A percentile compares a stretch with the other conserved stretches of the same genome.
phyloP scores from a whole-genome alignment of 2,797 vertebrate species.

The Nannoperca australis region DNA sequence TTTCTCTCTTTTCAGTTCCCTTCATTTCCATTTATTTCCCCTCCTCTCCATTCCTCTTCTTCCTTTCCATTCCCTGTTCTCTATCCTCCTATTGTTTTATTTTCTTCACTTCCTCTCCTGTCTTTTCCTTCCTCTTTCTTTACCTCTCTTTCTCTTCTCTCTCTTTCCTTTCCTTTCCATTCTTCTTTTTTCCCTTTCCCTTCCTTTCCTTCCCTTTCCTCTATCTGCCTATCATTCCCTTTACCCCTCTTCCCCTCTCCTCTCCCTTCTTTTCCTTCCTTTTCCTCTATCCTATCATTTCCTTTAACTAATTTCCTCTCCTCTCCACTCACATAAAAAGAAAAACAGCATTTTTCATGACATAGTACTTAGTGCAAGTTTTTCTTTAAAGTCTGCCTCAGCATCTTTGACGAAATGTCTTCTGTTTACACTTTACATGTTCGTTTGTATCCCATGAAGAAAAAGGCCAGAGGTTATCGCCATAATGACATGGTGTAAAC shows the following conservation, averaged over 20 bases:
- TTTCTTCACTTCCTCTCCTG: background rate
- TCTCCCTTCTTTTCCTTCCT: background rate
- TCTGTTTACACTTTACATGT: conserved; percentile 50
- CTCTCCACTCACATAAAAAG: background rate
- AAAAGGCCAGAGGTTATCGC: conserved; percentile 59
- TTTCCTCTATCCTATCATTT: background rate
- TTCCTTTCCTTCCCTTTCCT: background rate
- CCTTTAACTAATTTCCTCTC: background rate
- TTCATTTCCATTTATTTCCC: background rate
- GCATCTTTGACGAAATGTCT: conserved; percentile 12
- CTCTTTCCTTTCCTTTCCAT: background rate
- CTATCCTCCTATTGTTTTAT: background rate
- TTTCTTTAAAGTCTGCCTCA: background rate
- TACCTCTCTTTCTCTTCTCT: background rate
- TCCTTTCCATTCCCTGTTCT: background rate
- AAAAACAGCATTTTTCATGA: background rate
- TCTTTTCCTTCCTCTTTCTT: background rate
- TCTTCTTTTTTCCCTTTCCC: background rate
- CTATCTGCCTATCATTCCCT: background rate
- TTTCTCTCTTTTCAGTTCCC: background rate
- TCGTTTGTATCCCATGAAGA: conserved; percentile 34
- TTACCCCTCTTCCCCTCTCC: background rate
- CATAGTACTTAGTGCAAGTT: background rate
- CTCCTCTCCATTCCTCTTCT: background rate
- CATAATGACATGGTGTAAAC: conserved; percentile 53